Evolutionary conservation across 2,888 invertebrate species (phyloP), one percentile per base, ranked within the genome.

Genomic region (Andricus curvator): DNA sequence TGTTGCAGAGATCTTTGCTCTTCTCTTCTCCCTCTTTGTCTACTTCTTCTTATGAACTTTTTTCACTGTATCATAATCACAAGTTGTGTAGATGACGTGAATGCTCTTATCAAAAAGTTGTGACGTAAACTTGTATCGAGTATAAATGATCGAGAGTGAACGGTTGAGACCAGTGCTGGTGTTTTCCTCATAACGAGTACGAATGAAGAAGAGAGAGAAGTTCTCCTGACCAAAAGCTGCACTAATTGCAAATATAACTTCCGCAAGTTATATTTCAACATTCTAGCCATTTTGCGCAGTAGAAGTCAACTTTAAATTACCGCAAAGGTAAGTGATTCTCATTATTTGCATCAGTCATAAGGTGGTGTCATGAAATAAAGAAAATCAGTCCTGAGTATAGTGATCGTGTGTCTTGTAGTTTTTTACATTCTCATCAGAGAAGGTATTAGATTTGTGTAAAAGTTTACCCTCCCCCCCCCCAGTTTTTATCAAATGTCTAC

Each of bases 71-170:
- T 29, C 44, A 56, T 17, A 56, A 37, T 62, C 62, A 68, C 77
- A 65, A 62, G 64, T 62, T 33, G 22, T 81, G 60, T 80, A 62
- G 20, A 79, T 83, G 82, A 84, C 84, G 79, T 76, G 66, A 81
- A 44, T 51, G 29, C 37, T 51, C 51, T 84, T 82, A 84, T 82
- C 84, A 25, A n/a, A n/a, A 81, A 78, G 81, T 80, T 77, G 82
- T 86, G 85, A 86, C 84, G 83, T 85, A 60, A 79, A 65, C 84
- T 85, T 44, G 81, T 84, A 48, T 48, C 25, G 68, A 84, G 82
- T 89, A 89, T 89, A 89, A 89, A 89, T 87, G 83, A 88, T 84
- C 85, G 37, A 62, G 70, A 60, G 76, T 80, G 25, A 51, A 37
- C n/a, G n/a, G 67, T 8, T 62, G 79, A 78, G 84, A 78, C 83